phyloP scores from a whole-genome alignment of 1,140 invertebrate species.

The Mercenaria mercenaria region DNA sequence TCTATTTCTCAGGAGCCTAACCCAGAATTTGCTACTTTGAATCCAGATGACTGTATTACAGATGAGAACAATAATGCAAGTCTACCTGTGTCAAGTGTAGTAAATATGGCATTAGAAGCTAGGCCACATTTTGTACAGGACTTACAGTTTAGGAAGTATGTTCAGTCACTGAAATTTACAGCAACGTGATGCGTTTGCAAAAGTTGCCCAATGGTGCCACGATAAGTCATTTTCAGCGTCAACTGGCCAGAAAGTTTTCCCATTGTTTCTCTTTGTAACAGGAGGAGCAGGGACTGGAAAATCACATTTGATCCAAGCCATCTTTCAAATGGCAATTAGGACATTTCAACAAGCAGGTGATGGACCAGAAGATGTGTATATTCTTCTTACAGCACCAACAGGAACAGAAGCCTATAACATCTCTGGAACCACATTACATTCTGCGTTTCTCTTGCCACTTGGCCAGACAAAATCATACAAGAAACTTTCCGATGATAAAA shows the following conservation, averaged over 20 bases:
- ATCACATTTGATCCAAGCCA: slow-evolving; percentile 21
- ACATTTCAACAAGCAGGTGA: slow-evolving; percentile 6
- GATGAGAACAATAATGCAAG: neutral
- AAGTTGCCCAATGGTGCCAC: slow-evolving; percentile 12
- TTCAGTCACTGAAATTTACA: neutral
- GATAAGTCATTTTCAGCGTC: neutral
- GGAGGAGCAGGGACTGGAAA: slow-evolving; percentile 39
- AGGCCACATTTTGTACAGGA: neutral
- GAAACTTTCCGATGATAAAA: slow-evolving; percentile 8
- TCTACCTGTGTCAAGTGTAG: neutral
- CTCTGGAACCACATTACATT: slow-evolving; percentile 6
- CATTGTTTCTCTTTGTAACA: slow-evolving; percentile 15
- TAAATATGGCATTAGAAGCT: neutral
- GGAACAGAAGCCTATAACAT: slow-evolving; percentile 29
- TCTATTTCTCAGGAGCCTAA: neutral
- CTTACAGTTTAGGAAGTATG: neutral
- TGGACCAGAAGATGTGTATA: neutral
- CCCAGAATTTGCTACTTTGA: neutral
- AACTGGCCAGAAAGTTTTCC: neutral
- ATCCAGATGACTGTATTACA: neutral
- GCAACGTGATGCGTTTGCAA: neutral
- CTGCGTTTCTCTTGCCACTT: slow-evolving; percentile 40
- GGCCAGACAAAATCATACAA: slow-evolving; percentile 1
- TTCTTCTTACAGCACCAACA: slow-evolving; percentile 24
- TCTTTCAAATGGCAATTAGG: slow-evolving; percentile 36